phyloP scores from a whole-genome alignment of 2,888 invertebrate genomes.

The Neoitamus cyanurus region DNA sequence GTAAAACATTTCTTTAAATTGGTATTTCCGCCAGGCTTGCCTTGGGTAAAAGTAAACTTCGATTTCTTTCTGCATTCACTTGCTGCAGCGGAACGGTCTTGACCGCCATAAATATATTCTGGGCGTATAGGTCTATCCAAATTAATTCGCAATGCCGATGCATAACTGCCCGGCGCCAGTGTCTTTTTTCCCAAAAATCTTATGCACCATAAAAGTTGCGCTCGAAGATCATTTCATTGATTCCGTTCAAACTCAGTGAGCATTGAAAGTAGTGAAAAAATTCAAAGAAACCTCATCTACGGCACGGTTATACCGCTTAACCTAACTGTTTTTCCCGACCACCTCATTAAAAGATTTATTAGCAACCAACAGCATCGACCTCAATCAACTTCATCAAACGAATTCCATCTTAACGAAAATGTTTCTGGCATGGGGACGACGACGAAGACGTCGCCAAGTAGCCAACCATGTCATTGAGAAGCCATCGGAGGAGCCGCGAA shows the following conservation, averaged over 20 bases:
- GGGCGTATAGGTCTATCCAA: background rate
- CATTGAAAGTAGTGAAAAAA: background rate
- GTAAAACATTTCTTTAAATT: background rate
- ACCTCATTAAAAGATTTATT: constrained; percentile 36
- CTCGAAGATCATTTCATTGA: background rate
- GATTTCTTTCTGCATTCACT: background rate
- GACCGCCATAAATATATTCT: background rate
- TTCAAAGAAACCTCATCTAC: background rate
- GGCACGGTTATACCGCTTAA: background rate
- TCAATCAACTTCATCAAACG: constrained; percentile 16
- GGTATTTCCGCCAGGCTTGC: background rate
- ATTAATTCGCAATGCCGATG: background rate
- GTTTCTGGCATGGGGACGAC: background rate
- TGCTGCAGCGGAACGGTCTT: background rate
- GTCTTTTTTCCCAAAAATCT: background rate
- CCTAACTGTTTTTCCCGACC: constrained; percentile 23
- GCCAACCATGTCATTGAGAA: constrained; percentile 2
- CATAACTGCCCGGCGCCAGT: background rate
- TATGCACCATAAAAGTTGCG: constrained; percentile 5
- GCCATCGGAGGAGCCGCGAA: constrained; percentile 3
- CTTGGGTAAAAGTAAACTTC: background rate
- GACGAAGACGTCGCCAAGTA: background rate
- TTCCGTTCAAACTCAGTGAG: background rate
- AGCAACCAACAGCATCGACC: constrained; percentile 7
- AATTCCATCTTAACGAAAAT: constrained; percentile 11